A percentile compares a stretch with the other conserved stretches of the same genome.
These are phyloP conservation scores for Felis catus DNA, from an alignment of 2,113 vertebrate genomes.

Conservation along the genomic window DNA sequence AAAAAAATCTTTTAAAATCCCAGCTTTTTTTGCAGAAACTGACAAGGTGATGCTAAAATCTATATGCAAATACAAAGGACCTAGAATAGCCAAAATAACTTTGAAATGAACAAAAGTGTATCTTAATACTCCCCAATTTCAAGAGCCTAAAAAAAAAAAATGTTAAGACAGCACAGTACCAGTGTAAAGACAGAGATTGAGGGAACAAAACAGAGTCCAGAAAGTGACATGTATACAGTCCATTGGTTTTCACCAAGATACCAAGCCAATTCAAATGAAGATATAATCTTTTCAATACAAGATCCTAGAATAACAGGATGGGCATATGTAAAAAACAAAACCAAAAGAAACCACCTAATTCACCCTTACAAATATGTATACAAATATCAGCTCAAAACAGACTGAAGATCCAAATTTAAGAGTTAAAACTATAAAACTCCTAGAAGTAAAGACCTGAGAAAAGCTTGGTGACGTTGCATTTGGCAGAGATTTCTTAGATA, in stretches of 20 bases:
- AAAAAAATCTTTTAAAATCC: background rate
- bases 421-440: background rate
- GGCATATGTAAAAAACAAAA: background rate
- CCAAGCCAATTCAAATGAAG: background rate
- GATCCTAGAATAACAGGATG: background rate
- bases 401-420: background rate
- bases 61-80: background rate
- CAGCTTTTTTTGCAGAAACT: background rate
- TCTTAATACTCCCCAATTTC: background rate
- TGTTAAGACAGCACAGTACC: background rate
- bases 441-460: background rate
- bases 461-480: background rate
- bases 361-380: background rate
- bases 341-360: background rate
- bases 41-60: background rate
- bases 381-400: background rate
- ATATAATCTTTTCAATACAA: background rate
- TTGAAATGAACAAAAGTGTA: background rate
- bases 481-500: conserved; percentile 1
- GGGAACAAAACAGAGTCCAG: background rate
- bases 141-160: background rate
- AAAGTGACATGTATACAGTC: background rate
- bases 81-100: background rate
- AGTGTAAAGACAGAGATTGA: background rate
- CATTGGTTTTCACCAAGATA: background rate